Evolutionary conservation across 2,888 invertebrate genomes (phyloP).

Genomic region (Daptonema setosum): DNA sequence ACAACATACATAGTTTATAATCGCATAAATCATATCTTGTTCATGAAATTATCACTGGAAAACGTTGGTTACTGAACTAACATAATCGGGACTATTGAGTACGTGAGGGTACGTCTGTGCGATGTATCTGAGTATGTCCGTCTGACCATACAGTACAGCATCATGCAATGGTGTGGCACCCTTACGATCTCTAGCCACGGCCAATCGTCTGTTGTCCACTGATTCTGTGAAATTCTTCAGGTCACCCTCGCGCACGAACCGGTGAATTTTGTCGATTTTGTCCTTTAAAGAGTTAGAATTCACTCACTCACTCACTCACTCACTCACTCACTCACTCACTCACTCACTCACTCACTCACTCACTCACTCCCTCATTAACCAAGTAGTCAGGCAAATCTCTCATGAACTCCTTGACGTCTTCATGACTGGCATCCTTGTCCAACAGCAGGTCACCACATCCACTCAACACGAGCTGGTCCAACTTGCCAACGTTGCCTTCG

Average conservation of each 20-base stretch:
- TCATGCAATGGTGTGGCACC: slow-evolving; percentile 49
- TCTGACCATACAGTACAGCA: slow-evolving; percentile 53
- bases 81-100: slow-evolving; percentile 39
- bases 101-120: slow-evolving; percentile 46
- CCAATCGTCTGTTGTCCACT: slow-evolving; percentile 50
- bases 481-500: slow-evolving; percentile 60
- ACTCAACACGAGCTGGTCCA: slow-evolving; percentile 69
- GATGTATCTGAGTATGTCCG: slow-evolving; percentile 50
- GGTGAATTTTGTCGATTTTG: slow-evolving; percentile 66
- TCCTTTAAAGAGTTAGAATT: too few species aligned
- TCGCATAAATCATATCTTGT: too few species aligned
- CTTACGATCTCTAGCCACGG: slow-evolving; percentile 55
- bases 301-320: too few species aligned
- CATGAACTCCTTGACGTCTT: slow-evolving; percentile 14
- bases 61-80: slow-evolving; percentile 11
- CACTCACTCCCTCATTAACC: too few species aligned
- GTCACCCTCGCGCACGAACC: slow-evolving; percentile 59
- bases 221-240: slow-evolving; percentile 55
- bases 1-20: background rate
- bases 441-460: slow-evolving; percentile 58
- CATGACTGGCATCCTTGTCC: slow-evolving; percentile 33
- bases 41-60: too few species aligned
- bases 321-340: too few species aligned
- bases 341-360: too few species aligned
- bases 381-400: slow-evolving; percentile 4